phyloP scores from a whole-genome alignment of 2,888 invertebrate genomes.

The Xestia c-nigrum region DNA sequence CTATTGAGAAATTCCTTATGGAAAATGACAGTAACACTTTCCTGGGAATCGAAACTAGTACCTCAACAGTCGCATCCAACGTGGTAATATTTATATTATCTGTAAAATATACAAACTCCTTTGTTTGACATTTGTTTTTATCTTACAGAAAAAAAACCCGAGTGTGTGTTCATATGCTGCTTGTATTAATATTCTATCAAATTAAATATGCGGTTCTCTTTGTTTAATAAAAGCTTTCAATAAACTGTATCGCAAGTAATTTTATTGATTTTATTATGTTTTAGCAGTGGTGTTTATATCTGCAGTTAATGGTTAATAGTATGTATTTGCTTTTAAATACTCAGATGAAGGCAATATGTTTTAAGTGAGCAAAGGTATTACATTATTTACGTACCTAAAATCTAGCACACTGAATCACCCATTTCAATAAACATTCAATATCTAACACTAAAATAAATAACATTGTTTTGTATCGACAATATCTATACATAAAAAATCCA shows the following conservation, averaged over 20 bases:
- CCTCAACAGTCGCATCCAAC: no score
- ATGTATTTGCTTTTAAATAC: neutral
- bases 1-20: no score
- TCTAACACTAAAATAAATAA: constrained; percentile 14
- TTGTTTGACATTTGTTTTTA: constrained; percentile 8
- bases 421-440: constrained; percentile 14
- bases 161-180: constrained; percentile 11
- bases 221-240: constrained; percentile 14
- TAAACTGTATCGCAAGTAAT: neutral
- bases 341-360: neutral
- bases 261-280: no score
- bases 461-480: constrained; percentile 16
- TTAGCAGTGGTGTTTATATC: neutral
- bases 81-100: neutral
- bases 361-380: neutral
- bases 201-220: constrained; percentile 31
- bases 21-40: no score
- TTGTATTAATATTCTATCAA: constrained; percentile 16
- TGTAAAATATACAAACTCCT: constrained; percentile 14
- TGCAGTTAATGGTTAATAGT: neutral
- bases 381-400: neutral
- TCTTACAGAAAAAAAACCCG: no score
- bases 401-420: neutral
- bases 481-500: constrained; percentile 6
- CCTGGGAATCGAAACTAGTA: no score